Evolutionary conservation across 2,113 vertebrate species (phyloP), one percentile per base, ranked within the genome.

Genomic region (Gavialis gangeticus): DNA sequence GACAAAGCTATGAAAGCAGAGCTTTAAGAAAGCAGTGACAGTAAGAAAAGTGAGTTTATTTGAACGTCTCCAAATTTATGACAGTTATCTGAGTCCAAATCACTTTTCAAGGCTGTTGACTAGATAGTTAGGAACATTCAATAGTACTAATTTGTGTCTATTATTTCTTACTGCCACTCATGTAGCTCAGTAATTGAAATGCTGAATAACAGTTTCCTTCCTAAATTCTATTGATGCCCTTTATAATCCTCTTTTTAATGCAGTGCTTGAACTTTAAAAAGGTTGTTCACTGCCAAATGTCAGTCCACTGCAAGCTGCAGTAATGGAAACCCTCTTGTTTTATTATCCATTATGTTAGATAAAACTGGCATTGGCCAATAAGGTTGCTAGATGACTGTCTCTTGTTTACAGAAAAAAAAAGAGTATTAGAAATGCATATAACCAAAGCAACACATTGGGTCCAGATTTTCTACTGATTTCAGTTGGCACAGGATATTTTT

Each of bases 201-300:
- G 91, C 93, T 97, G 85, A 96, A 93, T 94, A 98, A 98, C 79
- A 97, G 75, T 97, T 98, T 98, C 95, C 91, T 79, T 94, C 91
- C 92, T 96, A 95, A 96, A 80, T 98, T 98, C 97, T 97, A 98
- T 97, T 96, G 85, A 97, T 96, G 94, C 87, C 95, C 95, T 98
- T 98, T 98, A 97, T 98, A 98, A 97, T 97, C 91, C 92, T 97
- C 92, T 94, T 96, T 98, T 95, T 96, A 97, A 98, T 97, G 90
- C 90, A 96, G 92, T 97, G 91, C 55, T 94, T 98, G 98, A 98
- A 98, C 97, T 98, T 98, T 98, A 96, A 90, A 98, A 98, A 98
- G 94, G 94, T 96, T 97, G 89, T 94, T 98, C 30, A 6, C 85
- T 98, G 97, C 84, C 96, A 98, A 97, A 97, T 98, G 95, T 97